These are phyloP conservation scores for Coccyzus lansbergi DNA, from an alignment of 2,797 vertebrate species.

Conservation along the genomic window DNA sequence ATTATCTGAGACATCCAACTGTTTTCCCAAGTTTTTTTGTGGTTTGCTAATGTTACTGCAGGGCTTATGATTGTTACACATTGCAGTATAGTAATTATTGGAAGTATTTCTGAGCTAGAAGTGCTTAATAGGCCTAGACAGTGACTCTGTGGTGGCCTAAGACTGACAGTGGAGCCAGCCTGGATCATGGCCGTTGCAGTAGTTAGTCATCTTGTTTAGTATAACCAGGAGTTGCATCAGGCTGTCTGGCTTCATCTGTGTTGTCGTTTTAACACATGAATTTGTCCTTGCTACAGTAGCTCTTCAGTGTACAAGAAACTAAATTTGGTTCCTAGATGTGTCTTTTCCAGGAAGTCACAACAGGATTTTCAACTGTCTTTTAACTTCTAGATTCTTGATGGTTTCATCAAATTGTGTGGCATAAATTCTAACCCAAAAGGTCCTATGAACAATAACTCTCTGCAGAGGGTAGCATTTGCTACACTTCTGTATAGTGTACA, in stretches of 20 bases:
- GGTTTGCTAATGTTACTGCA: background rate
- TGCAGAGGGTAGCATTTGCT: background rate
- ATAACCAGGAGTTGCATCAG: background rate
- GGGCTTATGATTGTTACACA: rapidly evolving
- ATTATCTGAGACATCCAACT: background rate
- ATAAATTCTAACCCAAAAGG: background rate
- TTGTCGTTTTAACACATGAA: background rate
- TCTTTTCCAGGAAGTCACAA: background rate
- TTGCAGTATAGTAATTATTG: background rate
- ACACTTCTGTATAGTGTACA: background rate
- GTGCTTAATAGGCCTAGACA: background rate
- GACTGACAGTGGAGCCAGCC: background rate
- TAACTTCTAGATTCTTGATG: background rate
- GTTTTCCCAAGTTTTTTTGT: background rate
- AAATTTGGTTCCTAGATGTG: background rate
- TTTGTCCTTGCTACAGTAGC: rapidly evolving
- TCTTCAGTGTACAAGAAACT: background rate
- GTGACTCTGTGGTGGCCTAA: background rate
- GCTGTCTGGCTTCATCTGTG: background rate
- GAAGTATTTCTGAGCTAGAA: background rate
- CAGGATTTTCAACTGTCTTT: background rate
- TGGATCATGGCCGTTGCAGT: background rate
- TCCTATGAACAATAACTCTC: background rate
- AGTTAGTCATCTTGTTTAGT: background rate
- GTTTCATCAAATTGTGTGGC: background rate